phyloP scores from a whole-genome alignment of 2,888 invertebrate species.

The Pharmacophagus antenor region DNA sequence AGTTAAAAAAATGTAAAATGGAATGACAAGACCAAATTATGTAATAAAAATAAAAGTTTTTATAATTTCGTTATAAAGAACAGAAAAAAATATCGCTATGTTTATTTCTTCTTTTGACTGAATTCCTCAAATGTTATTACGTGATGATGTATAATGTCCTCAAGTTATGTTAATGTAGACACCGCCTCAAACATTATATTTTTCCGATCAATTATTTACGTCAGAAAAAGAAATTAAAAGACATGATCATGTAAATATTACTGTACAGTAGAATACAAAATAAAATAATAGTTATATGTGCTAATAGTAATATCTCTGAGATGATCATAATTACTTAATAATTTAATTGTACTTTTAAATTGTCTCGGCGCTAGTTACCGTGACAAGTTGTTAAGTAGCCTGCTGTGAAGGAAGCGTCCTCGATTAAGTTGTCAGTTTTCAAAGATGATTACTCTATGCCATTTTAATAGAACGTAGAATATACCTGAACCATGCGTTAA shows the following conservation, averaged over 20 bases:
- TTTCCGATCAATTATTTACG: no score
- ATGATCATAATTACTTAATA: not conserved
- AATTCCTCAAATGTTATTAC: no score
- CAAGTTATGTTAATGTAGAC: no score
- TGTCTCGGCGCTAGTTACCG: not conserved
- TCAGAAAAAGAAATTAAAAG: no score
- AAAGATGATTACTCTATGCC: constrained; percentile 3
- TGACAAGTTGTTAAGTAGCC: constrained; percentile 5
- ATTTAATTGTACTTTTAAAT: constrained; percentile 5
- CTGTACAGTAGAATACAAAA: not conserved
- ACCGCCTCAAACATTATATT: no score
- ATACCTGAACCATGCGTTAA: not conserved
- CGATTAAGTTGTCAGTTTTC: constrained; percentile 25
- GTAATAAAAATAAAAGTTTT: no score
- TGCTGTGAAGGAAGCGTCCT: constrained; percentile 3
- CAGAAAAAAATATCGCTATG: no score
- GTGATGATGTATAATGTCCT: no score
- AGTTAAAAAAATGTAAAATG: no score
- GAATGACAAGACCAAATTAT: no score
- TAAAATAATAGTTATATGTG: not conserved
- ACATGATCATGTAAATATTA: not conserved
- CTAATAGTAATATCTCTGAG: not conserved
- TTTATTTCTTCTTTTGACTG: no score
- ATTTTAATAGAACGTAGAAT: not conserved
- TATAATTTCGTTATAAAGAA: no score